Evolutionary conservation across 2,888 invertebrate species (phyloP).

Genomic region (Drosophila rellima): DNA sequence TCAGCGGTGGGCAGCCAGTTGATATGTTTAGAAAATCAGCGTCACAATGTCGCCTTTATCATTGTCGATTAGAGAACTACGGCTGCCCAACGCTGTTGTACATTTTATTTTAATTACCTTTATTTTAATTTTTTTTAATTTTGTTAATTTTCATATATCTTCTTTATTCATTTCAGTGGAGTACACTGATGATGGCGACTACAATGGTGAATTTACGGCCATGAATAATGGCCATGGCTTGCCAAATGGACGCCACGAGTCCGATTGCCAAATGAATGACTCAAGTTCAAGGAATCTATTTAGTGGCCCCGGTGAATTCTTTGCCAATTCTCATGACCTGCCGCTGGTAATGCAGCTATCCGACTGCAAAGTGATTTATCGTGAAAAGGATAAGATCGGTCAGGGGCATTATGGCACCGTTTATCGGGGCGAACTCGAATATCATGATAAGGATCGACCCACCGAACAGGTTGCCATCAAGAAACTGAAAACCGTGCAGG

Average conservation of each 20-base stretch:
- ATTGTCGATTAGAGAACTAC: too few species aligned
- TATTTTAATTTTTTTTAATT: neutral
- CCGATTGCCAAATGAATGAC: conserved; percentile 40
- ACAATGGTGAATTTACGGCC: conserved; percentile 12
- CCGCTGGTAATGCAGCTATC: conserved; percentile 75
- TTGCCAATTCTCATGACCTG: conserved; percentile 41
- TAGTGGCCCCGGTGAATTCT: conserved; percentile 25
- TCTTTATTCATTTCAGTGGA: conserved; percentile 21
- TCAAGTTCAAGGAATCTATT: conserved; percentile 20
- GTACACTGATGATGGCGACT: conserved; percentile 25
- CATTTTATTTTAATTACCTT: neutral
- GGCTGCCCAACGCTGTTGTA: too few species aligned
- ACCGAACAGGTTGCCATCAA: conserved; percentile 89
- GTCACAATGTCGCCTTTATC: too few species aligned
- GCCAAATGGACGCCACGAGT: conserved; percentile 22
- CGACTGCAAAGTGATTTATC: conserved; percentile 80
- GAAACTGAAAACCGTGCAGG: conserved; percentile 83
- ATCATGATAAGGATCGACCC: conserved; percentile 63
- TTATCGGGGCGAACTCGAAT: conserved; percentile 88
- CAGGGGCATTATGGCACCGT: conserved; percentile 96
- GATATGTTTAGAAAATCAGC: too few species aligned
- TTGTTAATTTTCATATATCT: too few species aligned
- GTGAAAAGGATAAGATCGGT: conserved; percentile 82
- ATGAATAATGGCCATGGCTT: conserved; percentile 35
- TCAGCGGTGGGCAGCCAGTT: too few species aligned